Evolutionary conservation across 2,888 invertebrate species (phyloP), one percentile per base, ranked within the genome.

Genomic region (Hydropsyche betteni): DNA sequence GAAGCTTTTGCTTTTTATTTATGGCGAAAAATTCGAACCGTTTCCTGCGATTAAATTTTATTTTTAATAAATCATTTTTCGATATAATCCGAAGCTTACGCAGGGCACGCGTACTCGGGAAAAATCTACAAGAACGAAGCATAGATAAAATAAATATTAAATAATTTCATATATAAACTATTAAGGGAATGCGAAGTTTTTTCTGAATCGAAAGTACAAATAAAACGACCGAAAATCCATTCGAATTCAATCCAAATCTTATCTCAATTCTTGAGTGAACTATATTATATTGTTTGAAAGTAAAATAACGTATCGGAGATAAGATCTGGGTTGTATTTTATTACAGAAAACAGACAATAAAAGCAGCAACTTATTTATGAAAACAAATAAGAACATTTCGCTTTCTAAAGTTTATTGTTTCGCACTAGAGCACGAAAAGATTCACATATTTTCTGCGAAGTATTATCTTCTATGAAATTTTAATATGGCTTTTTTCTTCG

Each of bases 111-210:
- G 6, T 44, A 8, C 10, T 44, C 3, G 1, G 24, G 24, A 24
- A 24, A 24, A 24, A 24, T 24, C 24, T 24, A 24, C 24, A 24
- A 24, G 24, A 24, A 24, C 24, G 24, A 24, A 10, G 12, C 14
- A 53, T 12, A 61, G 24, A 33, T 33, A 61, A 61, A 33, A 61
- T 33, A 61, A 61, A 61, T 61, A 61, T 61, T 61, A 61, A 61
- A 61, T 61, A 61, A 61, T 61, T 61, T 61, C 16, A 16, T 6
- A 24, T 33, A 33, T 61, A 24, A 24, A 24, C 24, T 24, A 24
- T 61, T 61, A 24, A 10, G 33, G 61, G 33, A 61, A 61, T 61
- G 16, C 33, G 61, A 33, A 61, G 61, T 33, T 61, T 61, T 61
- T 16, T 61, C 61, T 61, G 33, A 61, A 61, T 61, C 33, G 61